Base-by-base conservation (phyloP, 2,888 invertebrate species). In the Acrobasis suavella region DNA sequence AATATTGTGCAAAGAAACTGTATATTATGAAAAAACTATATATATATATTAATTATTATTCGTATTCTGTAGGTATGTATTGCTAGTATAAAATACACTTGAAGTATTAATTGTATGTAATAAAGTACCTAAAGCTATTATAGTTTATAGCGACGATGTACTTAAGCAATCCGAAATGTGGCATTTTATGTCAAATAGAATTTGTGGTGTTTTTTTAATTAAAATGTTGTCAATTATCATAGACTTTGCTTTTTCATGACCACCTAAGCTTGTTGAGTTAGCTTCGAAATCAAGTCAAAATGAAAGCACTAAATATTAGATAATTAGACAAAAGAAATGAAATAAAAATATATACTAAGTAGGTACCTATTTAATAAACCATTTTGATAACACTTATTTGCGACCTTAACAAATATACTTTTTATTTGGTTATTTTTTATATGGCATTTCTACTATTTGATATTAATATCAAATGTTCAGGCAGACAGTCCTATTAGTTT, bases 191-290 rank as follows among this genome's bases (percentile, higher is more conserved):
- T 88, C 86, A 77, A 78, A 87, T 90, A 89, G 86, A 90, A 86
- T 88, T 91, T 91, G 91, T 91, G 92, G 92, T 92, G 91, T 92
- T 91, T 91, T 32, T 91, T 86, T 91, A 91, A 91, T 90, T 90
- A 92, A 91, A 91, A 92, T 89, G 91, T 92, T 92, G 92, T 92
- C 92, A 92, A 92, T 92, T 92, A 91, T 79, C 71, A 67, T 69
- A 68, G 64, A 62, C 67, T 71, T 78, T 78, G 74, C 77, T 80
- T 84, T 78, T 77, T 64, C 76, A 69, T 67, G 68, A 69, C 39
- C 67, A 66, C 67, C 56, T 56, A 32, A 6, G 32, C 32, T 6
- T 7, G 32, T 32, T 7, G 32, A 32, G 5, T 32, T 7, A 32
- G 32, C 32, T 32, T 1, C 7, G 32, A 32, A 32, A 32, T 32